Conservation (phyloP, 1,140 invertebrate genomes). For the Bombus sibiricus region DNA sequence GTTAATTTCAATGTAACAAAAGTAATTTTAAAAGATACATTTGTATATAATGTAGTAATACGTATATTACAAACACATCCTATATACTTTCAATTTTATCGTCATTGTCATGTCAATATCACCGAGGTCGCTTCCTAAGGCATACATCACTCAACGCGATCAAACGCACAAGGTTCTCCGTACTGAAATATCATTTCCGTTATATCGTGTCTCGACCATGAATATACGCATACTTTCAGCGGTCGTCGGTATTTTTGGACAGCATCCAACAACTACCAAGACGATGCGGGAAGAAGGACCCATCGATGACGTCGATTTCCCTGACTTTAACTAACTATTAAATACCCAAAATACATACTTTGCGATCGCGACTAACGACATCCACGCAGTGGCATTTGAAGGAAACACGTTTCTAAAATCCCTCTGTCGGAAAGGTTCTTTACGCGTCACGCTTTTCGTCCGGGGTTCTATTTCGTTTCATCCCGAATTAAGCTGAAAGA, state of each 20-base stretch:
- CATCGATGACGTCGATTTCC: constrained; percentile 29
- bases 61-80: background rate
- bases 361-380: background rate
- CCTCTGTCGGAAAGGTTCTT: background rate
- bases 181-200: constrained; percentile 56
- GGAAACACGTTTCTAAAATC: constrained; percentile 23
- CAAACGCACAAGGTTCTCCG: constrained; percentile 1
- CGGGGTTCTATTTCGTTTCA: constrained; percentile 21
- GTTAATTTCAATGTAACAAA: too few relatives aligned
- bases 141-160: background rate
- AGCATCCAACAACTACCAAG: constrained; percentile 36
- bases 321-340: background rate
- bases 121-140: background rate
- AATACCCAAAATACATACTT: constrained; percentile 34
- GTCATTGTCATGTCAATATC: background rate
- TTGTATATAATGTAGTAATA: too few relatives aligned
- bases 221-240: constrained; percentile 27
- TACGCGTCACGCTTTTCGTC: constrained; percentile 4
- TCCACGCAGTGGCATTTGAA: background rate
- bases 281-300: background rate
- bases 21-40: too few relatives aligned
- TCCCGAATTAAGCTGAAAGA: constrained; percentile 32
- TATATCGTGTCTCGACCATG: constrained; percentile 10
- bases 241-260: constrained; percentile 51
- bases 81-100: background rate